Conservation (phyloP, 2,113 vertebrate genomes). For the Odocoileus virginianus region DNA sequence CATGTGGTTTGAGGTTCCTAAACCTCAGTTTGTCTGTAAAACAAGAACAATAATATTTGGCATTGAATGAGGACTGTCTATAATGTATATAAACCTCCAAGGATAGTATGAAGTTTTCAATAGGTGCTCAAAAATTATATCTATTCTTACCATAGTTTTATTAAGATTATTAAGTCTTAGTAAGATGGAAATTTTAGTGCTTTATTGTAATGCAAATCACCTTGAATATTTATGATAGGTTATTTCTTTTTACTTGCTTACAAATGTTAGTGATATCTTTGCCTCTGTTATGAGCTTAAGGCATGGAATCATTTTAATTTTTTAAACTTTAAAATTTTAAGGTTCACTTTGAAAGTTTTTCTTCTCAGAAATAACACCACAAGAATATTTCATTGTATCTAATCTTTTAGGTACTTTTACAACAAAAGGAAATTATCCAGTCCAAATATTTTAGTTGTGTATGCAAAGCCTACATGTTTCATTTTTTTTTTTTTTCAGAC, state of each 20-base stretch:
- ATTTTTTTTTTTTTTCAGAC: slow-evolving; percentile 78
- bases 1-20: background rate
- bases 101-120: background rate
- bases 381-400: background rate
- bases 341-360: background rate
- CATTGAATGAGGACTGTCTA: background rate
- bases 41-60: background rate
- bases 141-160: background rate
- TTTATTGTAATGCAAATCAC: background rate
- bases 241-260: background rate
- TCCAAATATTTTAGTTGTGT: background rate
- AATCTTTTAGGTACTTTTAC: background rate
- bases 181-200: background rate
- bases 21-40: background rate
- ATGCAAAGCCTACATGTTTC: background rate
- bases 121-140: background rate
- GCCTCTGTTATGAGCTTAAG: background rate
- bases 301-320: background rate
- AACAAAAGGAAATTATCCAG: background rate
- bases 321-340: background rate
- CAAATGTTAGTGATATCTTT: background rate
- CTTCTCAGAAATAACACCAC: background rate
- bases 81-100: background rate
- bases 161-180: background rate
- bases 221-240: background rate